Conservation (phyloP, 2,888 invertebrate species). For the Chironomus riparius region DNA sequence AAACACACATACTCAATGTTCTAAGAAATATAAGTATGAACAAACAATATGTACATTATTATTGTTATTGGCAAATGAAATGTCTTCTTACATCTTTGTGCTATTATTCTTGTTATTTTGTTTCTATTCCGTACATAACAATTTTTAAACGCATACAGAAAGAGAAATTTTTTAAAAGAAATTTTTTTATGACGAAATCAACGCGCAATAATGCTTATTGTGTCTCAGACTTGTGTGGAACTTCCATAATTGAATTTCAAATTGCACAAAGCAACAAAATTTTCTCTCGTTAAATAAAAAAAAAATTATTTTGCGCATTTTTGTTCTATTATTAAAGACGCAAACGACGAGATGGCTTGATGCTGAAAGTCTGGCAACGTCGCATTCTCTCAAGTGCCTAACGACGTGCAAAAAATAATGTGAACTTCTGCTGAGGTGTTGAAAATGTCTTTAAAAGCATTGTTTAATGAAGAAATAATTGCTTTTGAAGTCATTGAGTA, state of each 20-base stretch:
- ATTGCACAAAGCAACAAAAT: background rate
- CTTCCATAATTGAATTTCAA: background rate
- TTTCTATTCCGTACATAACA: background rate
- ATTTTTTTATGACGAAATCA: slow-evolving; percentile 5
- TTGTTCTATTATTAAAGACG: background rate
- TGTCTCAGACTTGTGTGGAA: background rate
- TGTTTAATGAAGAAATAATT: background rate
- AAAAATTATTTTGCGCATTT: background rate
- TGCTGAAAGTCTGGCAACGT: slow-evolving; percentile 12
- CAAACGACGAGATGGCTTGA: background rate
- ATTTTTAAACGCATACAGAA: background rate
- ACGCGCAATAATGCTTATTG: background rate
- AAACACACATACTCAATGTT: background rate
- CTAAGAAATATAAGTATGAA: background rate
- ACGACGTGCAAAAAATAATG: slow-evolving; percentile 8
- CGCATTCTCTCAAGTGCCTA: background rate
- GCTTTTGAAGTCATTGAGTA: too few relatives aligned
- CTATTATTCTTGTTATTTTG: background rate
- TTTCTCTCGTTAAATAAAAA: background rate
- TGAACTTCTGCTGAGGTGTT: background rate
- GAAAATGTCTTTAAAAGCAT: background rate
- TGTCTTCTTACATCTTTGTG: background rate
- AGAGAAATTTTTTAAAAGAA: background rate
- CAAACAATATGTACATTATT: background rate
- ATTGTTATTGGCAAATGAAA: background rate